Conservation (phyloP, 2,797 vertebrate genomes). For the Peromyscus eremicus region DNA sequence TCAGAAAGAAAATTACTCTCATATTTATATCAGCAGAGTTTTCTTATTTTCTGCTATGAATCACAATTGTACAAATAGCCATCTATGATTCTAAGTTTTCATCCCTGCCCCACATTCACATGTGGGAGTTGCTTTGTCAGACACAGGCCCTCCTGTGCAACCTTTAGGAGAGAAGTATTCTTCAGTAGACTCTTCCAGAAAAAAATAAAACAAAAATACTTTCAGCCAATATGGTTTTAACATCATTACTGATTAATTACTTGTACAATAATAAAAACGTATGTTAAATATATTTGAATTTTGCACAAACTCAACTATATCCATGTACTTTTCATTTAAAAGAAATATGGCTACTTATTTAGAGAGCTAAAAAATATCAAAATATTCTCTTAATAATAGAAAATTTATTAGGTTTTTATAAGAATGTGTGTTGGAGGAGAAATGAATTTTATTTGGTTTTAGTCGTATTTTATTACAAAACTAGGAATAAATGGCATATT, state of each 20-base stretch:
- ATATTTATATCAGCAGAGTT: not conserved
- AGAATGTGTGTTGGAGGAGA: slow-evolving; percentile 50
- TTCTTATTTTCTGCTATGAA: not conserved
- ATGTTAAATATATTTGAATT: slow-evolving; percentile 75
- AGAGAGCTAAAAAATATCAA: slow-evolving; percentile 64
- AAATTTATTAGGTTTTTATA: slow-evolving; percentile 63
- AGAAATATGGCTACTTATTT: slow-evolving; percentile 66
- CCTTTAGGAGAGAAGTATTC: slow-evolving; percentile 40
- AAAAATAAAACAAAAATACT: slow-evolving; percentile 63
- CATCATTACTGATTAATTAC: slow-evolving; percentile 60
- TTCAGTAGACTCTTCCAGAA: slow-evolving; percentile 32
- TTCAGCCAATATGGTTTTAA: slow-evolving; percentile 55
- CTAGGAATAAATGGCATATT: slow-evolving; percentile 31
- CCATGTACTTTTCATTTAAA: slow-evolving; percentile 54
- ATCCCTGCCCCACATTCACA: not conserved
- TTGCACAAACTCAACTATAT: slow-evolving; percentile 63
- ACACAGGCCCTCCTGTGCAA: not conserved
- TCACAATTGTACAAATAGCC: not conserved
- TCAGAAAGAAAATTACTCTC: not conserved
- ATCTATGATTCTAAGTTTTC: not conserved
- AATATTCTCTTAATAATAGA: slow-evolving; percentile 69
- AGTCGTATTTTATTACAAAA: slow-evolving; percentile 58
- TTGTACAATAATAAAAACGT: slow-evolving; percentile 63
- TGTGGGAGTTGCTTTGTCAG: not conserved
- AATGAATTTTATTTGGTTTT: slow-evolving; percentile 61